phyloP scores from a whole-genome alignment of 2,888 invertebrate species.

The Xylota segnis region DNA sequence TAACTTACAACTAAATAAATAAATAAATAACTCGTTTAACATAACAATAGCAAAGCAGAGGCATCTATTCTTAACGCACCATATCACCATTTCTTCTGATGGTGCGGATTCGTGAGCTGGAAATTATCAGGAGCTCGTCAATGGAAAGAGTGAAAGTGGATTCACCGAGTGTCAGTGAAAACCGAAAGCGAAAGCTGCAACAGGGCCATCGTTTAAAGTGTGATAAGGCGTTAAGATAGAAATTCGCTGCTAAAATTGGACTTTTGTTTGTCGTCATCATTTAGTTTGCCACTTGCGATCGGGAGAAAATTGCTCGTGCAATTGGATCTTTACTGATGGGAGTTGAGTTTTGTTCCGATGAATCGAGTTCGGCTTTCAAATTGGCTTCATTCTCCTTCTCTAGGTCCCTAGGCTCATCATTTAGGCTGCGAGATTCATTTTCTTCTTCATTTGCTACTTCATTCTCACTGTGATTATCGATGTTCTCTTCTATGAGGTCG shows the following conservation, averaged over 20 bases:
- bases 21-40: slow-evolving; percentile 56
- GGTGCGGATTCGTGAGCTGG: slow-evolving; percentile 52
- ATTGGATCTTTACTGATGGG: slow-evolving; percentile 52
- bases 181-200: slow-evolving; percentile 47
- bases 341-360: background rate
- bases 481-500: slow-evolving; percentile 80
- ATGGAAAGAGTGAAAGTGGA: slow-evolving; percentile 65
- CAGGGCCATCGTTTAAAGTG: background rate
- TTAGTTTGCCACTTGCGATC: slow-evolving; percentile 55
- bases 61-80: slow-evolving; percentile 26
- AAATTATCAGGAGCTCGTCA: slow-evolving; percentile 66
- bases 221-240: slow-evolving; percentile 61
- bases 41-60: slow-evolving; percentile 21
- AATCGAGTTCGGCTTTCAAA: slow-evolving; percentile 38
- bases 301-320: slow-evolving; percentile 64
- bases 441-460: slow-evolving; percentile 83
- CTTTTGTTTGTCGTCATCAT: slow-evolving; percentile 23
- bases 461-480: slow-evolving; percentile 77
- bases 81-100: slow-evolving; percentile 5
- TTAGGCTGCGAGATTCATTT: slow-evolving; percentile 84
- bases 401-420: slow-evolving; percentile 9
- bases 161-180: slow-evolving; percentile 38
- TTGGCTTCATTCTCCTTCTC: slow-evolving; percentile 51
- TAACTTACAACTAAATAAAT: slow-evolving; percentile 61
- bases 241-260: slow-evolving; percentile 43